phyloP scores from a whole-genome alignment of 92 coral and sea anemone genomes.

The Muricea muricata region DNA sequence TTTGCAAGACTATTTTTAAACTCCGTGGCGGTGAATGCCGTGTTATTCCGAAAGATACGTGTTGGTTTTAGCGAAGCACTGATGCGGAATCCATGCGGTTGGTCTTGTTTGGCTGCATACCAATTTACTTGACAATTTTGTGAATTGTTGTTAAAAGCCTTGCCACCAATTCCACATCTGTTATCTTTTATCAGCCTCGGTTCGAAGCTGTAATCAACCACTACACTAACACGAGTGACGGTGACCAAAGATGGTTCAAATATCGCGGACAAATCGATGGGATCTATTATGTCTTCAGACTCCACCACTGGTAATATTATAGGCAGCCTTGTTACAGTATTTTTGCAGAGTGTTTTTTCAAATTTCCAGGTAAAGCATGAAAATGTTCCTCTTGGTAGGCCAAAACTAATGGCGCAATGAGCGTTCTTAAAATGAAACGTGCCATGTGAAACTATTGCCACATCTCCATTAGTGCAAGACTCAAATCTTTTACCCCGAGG shows the following conservation, averaged over 20 bases:
- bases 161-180: neutral
- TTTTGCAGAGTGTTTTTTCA: too few species aligned
- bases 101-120: neutral
- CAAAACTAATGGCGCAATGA: conserved; percentile 7
- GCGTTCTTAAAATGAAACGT: neutral
- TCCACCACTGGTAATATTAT: too few species aligned
- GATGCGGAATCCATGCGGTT: conserved; percentile 1
- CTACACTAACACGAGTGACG: too few species aligned
- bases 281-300: too few species aligned
- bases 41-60: neutral
- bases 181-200: neutral
- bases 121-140: conserved; percentile 13
- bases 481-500: neutral
- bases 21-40: neutral
- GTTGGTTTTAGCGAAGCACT: conserved; percentile 1
- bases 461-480: neutral
- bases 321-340: too few species aligned
- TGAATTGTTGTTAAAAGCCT: neutral
- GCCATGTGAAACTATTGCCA: neutral
- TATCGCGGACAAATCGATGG: too few species aligned
- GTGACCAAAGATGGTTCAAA: too few species aligned
- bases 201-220: too few species aligned
- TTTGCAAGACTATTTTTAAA: neutral
- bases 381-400: neutral
- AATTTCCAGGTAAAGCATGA: conserved; percentile 43